phyloP scores from a whole-genome alignment of 92 coral and sea anemone genomes.

The Palythoa grandis region DNA sequence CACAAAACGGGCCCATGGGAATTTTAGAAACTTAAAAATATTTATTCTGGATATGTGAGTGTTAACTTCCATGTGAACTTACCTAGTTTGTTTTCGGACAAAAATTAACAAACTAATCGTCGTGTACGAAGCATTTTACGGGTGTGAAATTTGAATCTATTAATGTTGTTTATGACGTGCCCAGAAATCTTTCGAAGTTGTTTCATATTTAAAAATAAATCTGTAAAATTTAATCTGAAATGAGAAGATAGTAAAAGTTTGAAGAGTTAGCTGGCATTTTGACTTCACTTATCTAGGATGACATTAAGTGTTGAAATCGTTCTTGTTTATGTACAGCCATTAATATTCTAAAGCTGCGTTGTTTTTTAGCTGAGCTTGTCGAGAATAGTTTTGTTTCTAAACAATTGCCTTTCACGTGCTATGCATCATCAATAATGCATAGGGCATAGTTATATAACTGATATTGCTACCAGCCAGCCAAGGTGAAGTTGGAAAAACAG shows the following conservation, averaged over 20 bases:
- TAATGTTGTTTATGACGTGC: background rate
- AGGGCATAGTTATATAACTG: background rate
- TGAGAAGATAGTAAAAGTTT: background rate
- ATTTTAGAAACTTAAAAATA: background rate
- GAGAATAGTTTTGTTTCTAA: slow-evolving; percentile 12
- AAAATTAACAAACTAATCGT: background rate
- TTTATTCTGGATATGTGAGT: background rate
- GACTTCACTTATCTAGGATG: background rate
- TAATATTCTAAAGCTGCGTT: background rate
- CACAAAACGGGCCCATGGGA: background rate
- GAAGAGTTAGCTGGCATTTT: background rate
- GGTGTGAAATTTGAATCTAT: slow-evolving; percentile 13
- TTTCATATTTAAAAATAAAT: slow-evolving; percentile 1
- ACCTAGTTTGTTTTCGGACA: background rate
- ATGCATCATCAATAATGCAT: slow-evolving; percentile 13
- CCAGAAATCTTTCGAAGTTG: background rate
- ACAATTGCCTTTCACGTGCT: slow-evolving; percentile 32
- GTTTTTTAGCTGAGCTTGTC: background rate
- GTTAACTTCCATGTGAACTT: background rate
- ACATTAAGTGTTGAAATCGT: background rate
- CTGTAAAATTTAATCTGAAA: background rate
- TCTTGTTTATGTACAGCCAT: background rate
- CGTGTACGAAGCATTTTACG: slow-evolving; percentile 25
- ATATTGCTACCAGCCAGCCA: background rate
- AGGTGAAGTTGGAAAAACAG: slow-evolving; percentile 11